Percentiles rank a stretch among this genome's conserved stretches.
Evolutionary conservation across 2,113 vertebrate genomes (phyloP).

Genomic region (Vidua macroura): DNA sequence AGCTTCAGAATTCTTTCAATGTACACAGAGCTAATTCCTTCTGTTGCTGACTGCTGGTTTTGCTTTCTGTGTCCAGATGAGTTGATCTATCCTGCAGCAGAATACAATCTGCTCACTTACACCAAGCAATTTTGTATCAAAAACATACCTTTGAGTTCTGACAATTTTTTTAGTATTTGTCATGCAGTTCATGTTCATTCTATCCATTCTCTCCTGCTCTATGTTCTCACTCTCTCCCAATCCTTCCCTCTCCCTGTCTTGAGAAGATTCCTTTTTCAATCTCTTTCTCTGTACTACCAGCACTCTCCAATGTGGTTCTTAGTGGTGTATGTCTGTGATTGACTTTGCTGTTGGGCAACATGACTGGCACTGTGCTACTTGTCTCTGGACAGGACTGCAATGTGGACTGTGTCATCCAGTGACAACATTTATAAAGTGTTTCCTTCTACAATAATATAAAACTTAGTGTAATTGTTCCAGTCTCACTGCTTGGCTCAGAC

Average conservation of each 20-base stretch:
- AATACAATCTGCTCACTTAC: background rate
- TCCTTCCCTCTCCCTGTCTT: background rate
- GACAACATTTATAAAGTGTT: background rate
- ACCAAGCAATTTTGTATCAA: background rate
- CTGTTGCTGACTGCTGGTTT: background rate
- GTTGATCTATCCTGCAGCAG: background rate
- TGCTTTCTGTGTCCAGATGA: background rate
- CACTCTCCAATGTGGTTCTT: accelerated
- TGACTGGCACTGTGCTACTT: background rate
- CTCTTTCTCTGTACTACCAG: background rate
- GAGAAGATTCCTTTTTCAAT: background rate
- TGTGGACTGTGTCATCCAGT: background rate
- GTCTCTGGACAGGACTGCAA: background rate
- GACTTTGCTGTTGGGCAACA: background rate
- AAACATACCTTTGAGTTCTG: background rate
- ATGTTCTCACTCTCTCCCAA: accelerated
- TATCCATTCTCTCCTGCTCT: background rate
- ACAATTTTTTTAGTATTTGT: background rate
- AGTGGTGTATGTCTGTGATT: background rate
- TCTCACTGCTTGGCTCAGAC: background rate
- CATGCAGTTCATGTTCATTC: background rate
- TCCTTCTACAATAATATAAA: background rate
- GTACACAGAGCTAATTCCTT: background rate
- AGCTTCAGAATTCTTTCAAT: background rate
- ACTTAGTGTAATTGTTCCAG: background rate